Evolutionary conservation across 92 coral and sea anemone species (phyloP), one percentile per base, ranked within the genome.

Genomic region (Actinernus sp.): DNA sequence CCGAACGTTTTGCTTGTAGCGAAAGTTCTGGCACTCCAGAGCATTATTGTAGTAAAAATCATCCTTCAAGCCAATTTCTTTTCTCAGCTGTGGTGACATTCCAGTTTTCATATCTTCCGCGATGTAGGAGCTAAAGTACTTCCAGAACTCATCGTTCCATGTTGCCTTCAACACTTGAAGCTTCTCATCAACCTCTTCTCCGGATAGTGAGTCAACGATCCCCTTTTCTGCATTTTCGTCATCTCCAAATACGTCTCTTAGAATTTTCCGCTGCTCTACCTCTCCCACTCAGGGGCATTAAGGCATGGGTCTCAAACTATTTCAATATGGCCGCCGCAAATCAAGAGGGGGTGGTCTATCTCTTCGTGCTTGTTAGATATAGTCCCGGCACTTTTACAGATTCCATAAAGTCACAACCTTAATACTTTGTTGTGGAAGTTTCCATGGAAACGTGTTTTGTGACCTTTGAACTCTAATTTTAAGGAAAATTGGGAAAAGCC

Each of bases 31-130:
- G 43, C 78, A 55, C 56, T 70, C 78, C 17, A 55, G 40, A 45
- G 78, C 68, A 28, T 70, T 70, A 24, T 70, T 57, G 43, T 70
- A 55, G 27, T 36, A 69, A 51, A 69, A 69, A 17, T 55, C 67
- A 36, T 69, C 55, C 23, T 45, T 30, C 26, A 69, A 28, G 1
- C 77, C 77, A 40, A 55, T 55, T 31, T 12, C 28, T 26, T 51
- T 13, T 36, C 76, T 55, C 18, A 55, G 45, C 23, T 48, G 76
- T 34, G 65, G 61, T 41, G 53, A 52, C 76, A 68, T 68, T 68
- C 65, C 65, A 16, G 33, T 58, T 69, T 58, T 69, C 55, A 69
- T 24, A 16, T 69, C 66, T 24, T 69, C 52, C 5, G 66, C 7
- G 34, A 55, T 51, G 52, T 36, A 36, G 24, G 66, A n/a, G 13